These are phyloP conservation scores for Halichoerus grypus DNA, from an alignment of 2,113 vertebrate species.

Conservation along the genomic window DNA sequence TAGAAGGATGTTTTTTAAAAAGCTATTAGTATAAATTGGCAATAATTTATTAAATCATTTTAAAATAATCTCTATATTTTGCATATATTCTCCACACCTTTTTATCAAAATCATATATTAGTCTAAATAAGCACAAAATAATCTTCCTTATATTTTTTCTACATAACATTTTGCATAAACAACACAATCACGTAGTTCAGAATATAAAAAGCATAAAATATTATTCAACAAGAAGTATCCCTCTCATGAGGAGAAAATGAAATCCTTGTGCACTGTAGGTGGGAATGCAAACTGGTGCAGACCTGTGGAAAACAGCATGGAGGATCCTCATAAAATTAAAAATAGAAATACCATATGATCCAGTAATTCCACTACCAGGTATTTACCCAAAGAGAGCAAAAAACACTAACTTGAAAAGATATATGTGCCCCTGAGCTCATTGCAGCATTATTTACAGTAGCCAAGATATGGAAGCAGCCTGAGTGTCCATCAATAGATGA, in stretches of 20 bases:
- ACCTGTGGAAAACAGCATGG: background rate
- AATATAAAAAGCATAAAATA: background rate
- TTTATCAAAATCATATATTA: slow-evolving; percentile 16
- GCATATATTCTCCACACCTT: background rate
- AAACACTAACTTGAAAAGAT: background rate
- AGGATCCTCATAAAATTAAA: background rate
- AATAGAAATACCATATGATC: background rate
- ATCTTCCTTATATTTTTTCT: slow-evolving; percentile 35
- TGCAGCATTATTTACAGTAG: background rate
- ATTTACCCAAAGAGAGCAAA: background rate
- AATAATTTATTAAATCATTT: background rate
- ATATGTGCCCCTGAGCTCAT: background rate
- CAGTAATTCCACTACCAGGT: background rate
- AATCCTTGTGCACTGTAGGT: background rate
- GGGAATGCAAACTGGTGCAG: background rate
- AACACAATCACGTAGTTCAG: background rate
- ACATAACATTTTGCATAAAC: slow-evolving; percentile 12
- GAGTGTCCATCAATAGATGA: background rate
- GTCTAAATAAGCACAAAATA: slow-evolving; percentile 32
- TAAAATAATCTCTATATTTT: slow-evolving; percentile 13
- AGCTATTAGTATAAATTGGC: background rate
- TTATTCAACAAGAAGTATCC: background rate
- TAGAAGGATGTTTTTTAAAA: background rate
- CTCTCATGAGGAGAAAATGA: background rate
- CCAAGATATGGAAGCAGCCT: background rate